These are phyloP conservation scores for Piezodorus guildinii DNA, from an alignment of 1,140 invertebrate genomes.

Conservation along the genomic window DNA sequence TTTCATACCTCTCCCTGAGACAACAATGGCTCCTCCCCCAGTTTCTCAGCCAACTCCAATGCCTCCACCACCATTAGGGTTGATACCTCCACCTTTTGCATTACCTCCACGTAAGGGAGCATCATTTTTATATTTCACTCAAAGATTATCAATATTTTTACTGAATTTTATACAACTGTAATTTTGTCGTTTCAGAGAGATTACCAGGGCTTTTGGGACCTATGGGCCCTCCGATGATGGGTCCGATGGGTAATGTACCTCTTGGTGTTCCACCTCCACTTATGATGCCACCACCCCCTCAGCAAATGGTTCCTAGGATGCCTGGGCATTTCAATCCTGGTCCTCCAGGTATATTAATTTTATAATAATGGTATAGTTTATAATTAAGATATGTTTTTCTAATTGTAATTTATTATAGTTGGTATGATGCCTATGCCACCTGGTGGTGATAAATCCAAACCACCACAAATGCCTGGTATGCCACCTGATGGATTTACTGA, in stretches of 20 bases:
- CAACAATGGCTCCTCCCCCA: slow-evolving; percentile 32
- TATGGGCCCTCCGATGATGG: slow-evolving; percentile 38
- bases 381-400: background rate
- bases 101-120: slow-evolving; percentile 35
- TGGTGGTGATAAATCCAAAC: background rate
- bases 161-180: slow-evolving; percentile 14
- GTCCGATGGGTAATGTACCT: slow-evolving; percentile 45
- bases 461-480: slow-evolving; percentile 1
- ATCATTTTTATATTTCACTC: slow-evolving; percentile 10
- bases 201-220: slow-evolving; percentile 37
- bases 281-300: slow-evolving; percentile 38
- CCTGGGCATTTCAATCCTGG: slow-evolving; percentile 1
- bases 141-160: slow-evolving; percentile 10
- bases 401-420: background rate
- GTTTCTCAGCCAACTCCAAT: slow-evolving; percentile 40
- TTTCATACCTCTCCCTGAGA: slow-evolving; percentile 31
- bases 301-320: slow-evolving; percentile 9
- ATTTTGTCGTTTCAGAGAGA: slow-evolving; percentile 13
- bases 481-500: slow-evolving; percentile 7
- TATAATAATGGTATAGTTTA: background rate
- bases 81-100: slow-evolving; percentile 31
- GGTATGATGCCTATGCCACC: background rate
- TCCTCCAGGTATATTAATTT: background rate
- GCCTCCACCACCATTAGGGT: slow-evolving; percentile 31
- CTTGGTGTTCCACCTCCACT: slow-evolving; percentile 52